These are phyloP conservation scores for Drosophila mimica DNA, from an alignment of 2,888 invertebrate species.

Conservation along the genomic window DNA sequence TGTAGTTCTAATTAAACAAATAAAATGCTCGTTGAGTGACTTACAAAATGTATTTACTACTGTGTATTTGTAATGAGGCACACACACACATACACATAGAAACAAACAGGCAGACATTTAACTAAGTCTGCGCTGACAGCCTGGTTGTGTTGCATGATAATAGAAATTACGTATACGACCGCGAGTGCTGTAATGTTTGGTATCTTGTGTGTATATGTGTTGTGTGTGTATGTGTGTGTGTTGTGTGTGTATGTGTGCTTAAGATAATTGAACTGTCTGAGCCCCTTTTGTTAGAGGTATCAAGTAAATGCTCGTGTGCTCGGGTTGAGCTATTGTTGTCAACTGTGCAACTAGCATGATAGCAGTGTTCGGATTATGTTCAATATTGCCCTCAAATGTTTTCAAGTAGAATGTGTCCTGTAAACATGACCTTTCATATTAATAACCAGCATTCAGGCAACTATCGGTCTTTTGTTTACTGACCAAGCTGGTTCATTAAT, in stretches of 20 bases:
- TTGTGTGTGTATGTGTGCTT: not conserved
- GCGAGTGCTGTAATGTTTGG: slow-evolving; percentile 19
- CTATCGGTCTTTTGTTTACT: not conserved
- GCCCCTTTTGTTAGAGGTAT: slow-evolving; percentile 36
- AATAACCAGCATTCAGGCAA: not conserved
- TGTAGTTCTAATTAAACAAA: slow-evolving; percentile 63
- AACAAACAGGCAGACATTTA: not conserved
- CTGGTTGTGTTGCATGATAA: slow-evolving; percentile 37
- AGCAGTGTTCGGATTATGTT: slow-evolving; percentile 16
- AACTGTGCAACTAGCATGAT: slow-evolving; percentile 19
- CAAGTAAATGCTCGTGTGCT: slow-evolving; percentile 16
- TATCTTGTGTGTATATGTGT: slow-evolving; percentile 2
- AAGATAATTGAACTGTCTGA: slow-evolving; percentile 20
- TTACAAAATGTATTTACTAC: slow-evolving; percentile 6
- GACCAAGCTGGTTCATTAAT: not conserved
- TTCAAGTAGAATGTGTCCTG: not conserved
- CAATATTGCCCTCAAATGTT: slow-evolving; percentile 6
- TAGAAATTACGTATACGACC: slow-evolving; percentile 60
- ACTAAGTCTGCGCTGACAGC: slow-evolving; percentile 13
- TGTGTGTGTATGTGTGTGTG: not conserved
- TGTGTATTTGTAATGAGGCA: slow-evolving; percentile 21
- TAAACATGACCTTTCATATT: slow-evolving; percentile 4
- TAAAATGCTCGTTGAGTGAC: slow-evolving; percentile 45
- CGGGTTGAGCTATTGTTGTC: slow-evolving; percentile 26
- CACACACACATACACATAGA: not conserved